Evolutionary conservation across 2,113 vertebrate species (phyloP), one percentile per base, ranked within the genome.

Genomic region (Odocoileus hemionus): DNA sequence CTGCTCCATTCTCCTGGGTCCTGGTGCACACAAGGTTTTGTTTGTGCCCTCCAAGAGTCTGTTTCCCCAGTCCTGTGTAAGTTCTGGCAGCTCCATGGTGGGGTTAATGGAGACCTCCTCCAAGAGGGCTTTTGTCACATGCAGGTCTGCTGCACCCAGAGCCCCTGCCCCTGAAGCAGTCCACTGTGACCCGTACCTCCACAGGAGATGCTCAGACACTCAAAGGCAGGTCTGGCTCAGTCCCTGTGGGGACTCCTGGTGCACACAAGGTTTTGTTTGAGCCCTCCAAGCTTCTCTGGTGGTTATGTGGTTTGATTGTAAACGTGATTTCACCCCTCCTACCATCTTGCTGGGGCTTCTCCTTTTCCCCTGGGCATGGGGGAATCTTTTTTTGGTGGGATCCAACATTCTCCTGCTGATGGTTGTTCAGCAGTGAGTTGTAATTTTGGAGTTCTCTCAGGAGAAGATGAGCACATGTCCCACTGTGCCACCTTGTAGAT

Each of bases 241-340:
- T 39, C n/a, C 67, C 10, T 70, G 10, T 70, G n/a, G 11, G 67
- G 67, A 70, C 19, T 70, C n/a, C 67, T 70, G 19, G n/a, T 23
- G n/a, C 19, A 1, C n/a, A 70, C n/a, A 70, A 70, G 67, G 5
- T 70, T 70, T 70, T 70, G 67, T 70, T 39, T 39, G 67, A 1
- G 1, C 67, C n/a, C 9, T 70, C n/a, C 36, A 19, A 39, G n/a
- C 19, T 39, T 70, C 67, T 70, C 67, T 70, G 67, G 16, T 39
- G 67, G 11, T 23, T 70, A 70, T 39, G 19, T n/a, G 10, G 19
- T 39, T 70, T 70, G n/a, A 70, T 23, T 39, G 19, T 70, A 39
- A 70, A 39, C 0, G 2, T 39, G 19, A 39, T 23, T 70, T 70
- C 0, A 0, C n/a, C n/a, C 19, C 67, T 39, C 21, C 64, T 70